phyloP scores from a whole-genome alignment of 2,888 invertebrate species.

The Euplagia quadripunctaria region DNA sequence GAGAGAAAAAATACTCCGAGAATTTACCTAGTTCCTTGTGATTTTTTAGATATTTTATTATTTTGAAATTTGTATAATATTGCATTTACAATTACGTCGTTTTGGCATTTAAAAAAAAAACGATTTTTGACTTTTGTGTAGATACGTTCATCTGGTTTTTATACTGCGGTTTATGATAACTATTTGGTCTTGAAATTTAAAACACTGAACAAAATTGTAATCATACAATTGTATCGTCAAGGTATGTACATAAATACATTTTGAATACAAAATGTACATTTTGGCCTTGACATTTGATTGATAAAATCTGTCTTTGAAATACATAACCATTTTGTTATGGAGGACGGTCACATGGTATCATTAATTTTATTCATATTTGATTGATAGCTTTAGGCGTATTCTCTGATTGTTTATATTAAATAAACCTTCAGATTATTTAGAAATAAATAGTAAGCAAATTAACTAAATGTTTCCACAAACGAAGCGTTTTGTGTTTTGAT shows the following conservation, averaged over 20 bases:
- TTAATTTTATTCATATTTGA: conserved; percentile 28
- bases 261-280: background rate
- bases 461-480: background rate
- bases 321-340: conserved; percentile 29
- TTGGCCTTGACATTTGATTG: conserved; percentile 52
- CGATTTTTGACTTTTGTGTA: too few relatives aligned
- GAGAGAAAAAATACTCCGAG: too few relatives aligned
- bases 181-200: conserved; percentile 1
- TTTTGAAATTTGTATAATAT: too few relatives aligned
- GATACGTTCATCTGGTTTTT: too few relatives aligned
- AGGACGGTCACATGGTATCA: conserved; percentile 31
- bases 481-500: background rate
- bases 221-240: background rate
- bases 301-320: conserved; percentile 35
- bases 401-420: background rate
- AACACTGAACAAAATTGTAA: background rate
- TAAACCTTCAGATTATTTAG: background rate
- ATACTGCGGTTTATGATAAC: too few relatives aligned
- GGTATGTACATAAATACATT: background rate
- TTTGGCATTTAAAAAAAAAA: too few relatives aligned
- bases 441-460: background rate
- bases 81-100: too few relatives aligned
- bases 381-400: background rate
- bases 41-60: too few relatives aligned
- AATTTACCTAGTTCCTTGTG: too few relatives aligned